Base-by-base conservation (phyloP, 2,888 invertebrate species). In the Pecten maximus region DNA sequence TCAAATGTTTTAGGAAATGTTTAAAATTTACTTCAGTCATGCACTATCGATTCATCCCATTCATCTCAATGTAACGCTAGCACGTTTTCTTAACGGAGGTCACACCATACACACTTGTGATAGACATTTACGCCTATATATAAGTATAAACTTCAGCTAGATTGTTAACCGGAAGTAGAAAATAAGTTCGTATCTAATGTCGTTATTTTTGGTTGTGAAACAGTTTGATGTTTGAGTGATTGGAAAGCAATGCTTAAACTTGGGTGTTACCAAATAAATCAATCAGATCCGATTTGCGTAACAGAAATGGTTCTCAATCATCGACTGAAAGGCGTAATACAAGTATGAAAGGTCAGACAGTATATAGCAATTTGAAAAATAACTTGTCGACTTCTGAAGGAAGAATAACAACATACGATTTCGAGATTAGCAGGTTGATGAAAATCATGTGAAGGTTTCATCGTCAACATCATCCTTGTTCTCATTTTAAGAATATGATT, bases 181-280 rank as follows among this genome's bases (percentile, higher is more conserved):
- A 74, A 74, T 19, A 74, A 74, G 35, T 74, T 28, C 15, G 12
- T 35, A 74, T 74, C 10, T 1, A 35, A 74, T 74, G 28, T 35
- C 74, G 35, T 35, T 35, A 35, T 74, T 15, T 74, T 74, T 74
- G 35, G 74, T 28, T 6, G 35, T 0, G 10, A 8, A 35, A 74
- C 35, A 74, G 12, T 28, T 35, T 2, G 44, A 35, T 35, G 74
- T 74, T 74, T 35, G 35, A 10, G 10, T 74, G 74, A 35, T 35
- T 74, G 28, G 74, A 8, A 74, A 35, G 23, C 54, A 54, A 54
- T 54, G 19, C 19, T 23, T 54, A 48, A 48, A 12, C 23, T 23
- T 60, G 60, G 60, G 60, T 60, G 60, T 60, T n/a, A 60, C 60
- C 60, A 60, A 60, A 60, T 23, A 19, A 60, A 60, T 60, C 19